Conservation (phyloP, 2,888 invertebrate species). For the Alitta virens region DNA sequence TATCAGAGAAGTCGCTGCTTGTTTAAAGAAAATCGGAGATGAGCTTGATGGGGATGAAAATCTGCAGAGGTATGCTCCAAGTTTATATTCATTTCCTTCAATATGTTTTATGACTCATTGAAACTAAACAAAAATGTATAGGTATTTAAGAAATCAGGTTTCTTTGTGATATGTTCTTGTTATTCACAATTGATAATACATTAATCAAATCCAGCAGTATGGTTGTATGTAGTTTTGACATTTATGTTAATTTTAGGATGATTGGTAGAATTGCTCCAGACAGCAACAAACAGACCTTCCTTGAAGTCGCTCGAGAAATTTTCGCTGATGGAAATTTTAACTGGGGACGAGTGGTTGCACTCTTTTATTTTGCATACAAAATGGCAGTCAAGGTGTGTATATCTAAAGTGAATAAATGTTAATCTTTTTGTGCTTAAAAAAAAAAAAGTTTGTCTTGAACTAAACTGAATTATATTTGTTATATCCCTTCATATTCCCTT, state of each 20-base stretch:
- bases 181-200: too few species aligned
- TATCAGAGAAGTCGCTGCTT: constrained; percentile 45
- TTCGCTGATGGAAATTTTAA: constrained; percentile 51
- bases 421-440: too few species aligned
- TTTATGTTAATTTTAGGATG: too few species aligned
- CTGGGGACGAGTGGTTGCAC: constrained; percentile 54
- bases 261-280: constrained; percentile 44
- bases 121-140: too few species aligned
- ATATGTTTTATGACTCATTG: too few species aligned
- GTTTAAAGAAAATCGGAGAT: constrained; percentile 52
- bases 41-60: constrained; percentile 47
- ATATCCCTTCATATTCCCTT: too few species aligned
- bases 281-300: constrained; percentile 46
- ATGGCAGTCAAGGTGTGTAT: constrained; percentile 50
- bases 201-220: too few species aligned
- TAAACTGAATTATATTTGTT: too few species aligned
- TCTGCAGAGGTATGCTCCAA: constrained; percentile 20
- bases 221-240: too few species aligned
- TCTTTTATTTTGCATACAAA: constrained; percentile 57
- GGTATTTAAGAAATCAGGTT: not conserved
- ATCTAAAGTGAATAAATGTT: too few species aligned
- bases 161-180: not conserved
- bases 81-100: too few species aligned
- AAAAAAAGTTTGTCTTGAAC: too few species aligned
- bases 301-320: constrained; percentile 48